Conservation (phyloP, 2,797 vertebrate genomes). For the Neoniphon sammara region DNA sequence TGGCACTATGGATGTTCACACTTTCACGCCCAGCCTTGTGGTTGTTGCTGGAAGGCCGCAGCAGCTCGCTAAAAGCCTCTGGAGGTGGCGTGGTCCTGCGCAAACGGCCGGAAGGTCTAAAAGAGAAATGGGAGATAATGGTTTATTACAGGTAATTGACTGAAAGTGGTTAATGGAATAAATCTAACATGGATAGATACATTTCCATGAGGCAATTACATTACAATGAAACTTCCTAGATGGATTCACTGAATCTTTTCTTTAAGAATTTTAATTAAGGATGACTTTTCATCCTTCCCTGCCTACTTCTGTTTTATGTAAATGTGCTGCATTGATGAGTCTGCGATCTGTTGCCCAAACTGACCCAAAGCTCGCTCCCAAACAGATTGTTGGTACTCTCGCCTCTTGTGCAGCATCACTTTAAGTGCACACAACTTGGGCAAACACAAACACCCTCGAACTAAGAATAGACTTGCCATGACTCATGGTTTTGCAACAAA, state of each 20-base stretch:
- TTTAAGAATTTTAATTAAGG: conserved; percentile 13
- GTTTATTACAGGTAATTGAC: not conserved
- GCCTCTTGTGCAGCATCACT: conserved; percentile 65
- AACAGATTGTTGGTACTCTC: conserved; percentile 44
- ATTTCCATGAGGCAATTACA: not conserved
- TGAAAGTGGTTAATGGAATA: not conserved
- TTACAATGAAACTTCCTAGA: not conserved
- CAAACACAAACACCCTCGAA: conserved; percentile 72
- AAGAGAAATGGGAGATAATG: conserved; percentile 54
- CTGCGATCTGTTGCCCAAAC: conserved; percentile 32
- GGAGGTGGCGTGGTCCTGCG: conserved; percentile 14
- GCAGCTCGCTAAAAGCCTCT: conserved; percentile 1
- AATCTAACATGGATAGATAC: not conserved
- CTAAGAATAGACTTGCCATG: conserved; percentile 79
- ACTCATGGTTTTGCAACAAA: conserved; percentile 83
- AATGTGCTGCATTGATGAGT: conserved; percentile 32
- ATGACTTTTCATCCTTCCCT: not conserved
- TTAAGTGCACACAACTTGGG: conserved; percentile 71
- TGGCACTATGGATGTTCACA: conserved; percentile 18
- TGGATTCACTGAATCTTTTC: not conserved
- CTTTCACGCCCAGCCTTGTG: conserved; percentile 18
- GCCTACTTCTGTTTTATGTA: conserved; percentile 35
- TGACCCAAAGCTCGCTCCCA: conserved; percentile 52
- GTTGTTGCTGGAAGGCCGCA: conserved; percentile 26
- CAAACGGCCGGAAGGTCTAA: conserved; percentile 44